phyloP scores from a whole-genome alignment of 2,888 invertebrate genomes.

The Napeogenes inachia region DNA sequence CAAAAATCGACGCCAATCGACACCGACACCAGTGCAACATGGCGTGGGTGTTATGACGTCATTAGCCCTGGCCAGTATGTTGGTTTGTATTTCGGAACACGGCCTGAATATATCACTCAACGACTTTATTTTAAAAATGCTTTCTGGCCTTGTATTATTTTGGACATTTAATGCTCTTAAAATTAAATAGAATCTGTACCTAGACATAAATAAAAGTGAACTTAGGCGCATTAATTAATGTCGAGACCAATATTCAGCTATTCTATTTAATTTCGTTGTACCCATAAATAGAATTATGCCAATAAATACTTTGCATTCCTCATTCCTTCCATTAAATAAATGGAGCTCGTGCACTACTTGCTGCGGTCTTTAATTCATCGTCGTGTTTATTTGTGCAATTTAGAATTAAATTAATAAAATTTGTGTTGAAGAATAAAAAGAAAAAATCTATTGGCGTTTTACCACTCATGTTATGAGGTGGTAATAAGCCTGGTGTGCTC shows the following conservation, averaged over 20 bases:
- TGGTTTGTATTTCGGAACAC: no score
- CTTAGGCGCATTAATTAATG: slow-evolving; percentile 21
- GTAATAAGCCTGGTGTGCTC: no score
- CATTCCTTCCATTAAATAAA: slow-evolving; percentile 15
- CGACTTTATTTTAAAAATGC: not conserved
- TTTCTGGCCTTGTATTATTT: not conserved
- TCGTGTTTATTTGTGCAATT: slow-evolving; percentile 21
- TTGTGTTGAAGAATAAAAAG: no score
- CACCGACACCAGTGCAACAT: no score
- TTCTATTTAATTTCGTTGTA: slow-evolving; percentile 25
- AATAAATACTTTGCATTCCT: slow-evolving; percentile 25
- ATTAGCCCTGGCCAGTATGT: no score
- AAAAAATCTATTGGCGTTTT: no score
- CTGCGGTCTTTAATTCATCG: slow-evolving; percentile 21
- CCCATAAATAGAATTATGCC: slow-evolving; percentile 23
- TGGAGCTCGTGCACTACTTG: slow-evolving; percentile 15
- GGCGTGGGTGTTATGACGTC: no score
- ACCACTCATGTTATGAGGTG: no score
- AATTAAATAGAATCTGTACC: slow-evolving; percentile 27
- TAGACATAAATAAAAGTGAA: slow-evolving; percentile 14
- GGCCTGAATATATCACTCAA: slow-evolving; percentile 31
- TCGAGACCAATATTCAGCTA: slow-evolving; percentile 27
- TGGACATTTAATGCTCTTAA: slow-evolving; percentile 23
- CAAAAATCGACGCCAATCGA: no score
- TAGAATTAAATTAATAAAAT: no score